Evolutionary conservation across 2,797 vertebrate species (phyloP), one percentile per base, ranked within the genome.

Genomic region (Huso huso): DNA sequence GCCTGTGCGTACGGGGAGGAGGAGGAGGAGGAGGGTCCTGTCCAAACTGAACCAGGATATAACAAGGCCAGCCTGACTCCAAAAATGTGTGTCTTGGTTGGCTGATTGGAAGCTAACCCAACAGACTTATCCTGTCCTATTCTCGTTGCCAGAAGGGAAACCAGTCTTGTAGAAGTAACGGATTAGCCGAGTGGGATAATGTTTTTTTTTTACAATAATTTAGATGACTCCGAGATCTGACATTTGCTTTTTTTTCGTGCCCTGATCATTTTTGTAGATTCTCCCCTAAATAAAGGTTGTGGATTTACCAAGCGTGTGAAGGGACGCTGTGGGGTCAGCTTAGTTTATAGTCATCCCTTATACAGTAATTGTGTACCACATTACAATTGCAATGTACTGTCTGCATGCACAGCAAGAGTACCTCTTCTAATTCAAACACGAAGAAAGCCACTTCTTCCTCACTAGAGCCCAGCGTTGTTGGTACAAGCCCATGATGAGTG

Each of bases 111-210:
- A 10, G 50, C 62, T 66, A 63, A 66, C 37, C 61, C 61, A 51
- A 51, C 64, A 57, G 8, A 66, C 55, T 10, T 55, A 62, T 63
- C 57, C 61, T 61, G 37, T n/a, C 61, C 71, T 68, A 57, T 55
- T 51, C 61, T 66, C 37, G 12, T 15, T n/a, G 49, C 11, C 68
- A 69, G 71, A 72, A 64, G 65, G 60, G 57, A 68, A 62, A 53
- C 48, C 72, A 67, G 49, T 64, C 68, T 66, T 18, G 67, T 53
- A 67, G 63, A 64, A 59, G 63, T 67, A 69, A 67, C 58, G 68
- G 71, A 72, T 69, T 53, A 60, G 23, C 4, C 23, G 2, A 49
- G 15, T 23, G 58, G 68, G 23, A 55, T 62, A n/a, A n/a, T n/a
- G n/a, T 15, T 60, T 15, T 9, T 23, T 3, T 66, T 15, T 9